Conservation (phyloP, 2,797 vertebrate species). For the Melanotaenia nigrans region DNA sequence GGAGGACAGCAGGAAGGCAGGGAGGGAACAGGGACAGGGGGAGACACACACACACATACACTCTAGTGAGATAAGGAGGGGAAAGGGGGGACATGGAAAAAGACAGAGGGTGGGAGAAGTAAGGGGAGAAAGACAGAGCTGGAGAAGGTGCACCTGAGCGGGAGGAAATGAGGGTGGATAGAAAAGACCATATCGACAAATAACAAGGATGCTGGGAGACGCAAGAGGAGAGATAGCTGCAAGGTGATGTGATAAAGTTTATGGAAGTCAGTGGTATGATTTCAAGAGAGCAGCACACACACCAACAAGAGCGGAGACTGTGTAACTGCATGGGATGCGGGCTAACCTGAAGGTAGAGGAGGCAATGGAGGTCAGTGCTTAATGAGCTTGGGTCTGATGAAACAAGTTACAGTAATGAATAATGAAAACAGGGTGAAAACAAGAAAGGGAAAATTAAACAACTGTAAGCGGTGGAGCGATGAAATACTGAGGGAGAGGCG, state of each 20-base stretch:
- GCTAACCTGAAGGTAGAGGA: slow-evolving; percentile 53
- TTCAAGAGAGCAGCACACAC: slow-evolving; percentile 38
- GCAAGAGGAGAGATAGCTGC: slow-evolving; percentile 49
- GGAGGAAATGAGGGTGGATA: slow-evolving; percentile 38
- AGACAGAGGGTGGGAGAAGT: slow-evolving; percentile 67
- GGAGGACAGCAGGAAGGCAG: slow-evolving; percentile 65
- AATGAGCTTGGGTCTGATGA: slow-evolving; percentile 69
- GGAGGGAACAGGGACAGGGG: slow-evolving; percentile 69
- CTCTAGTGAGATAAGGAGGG: slow-evolving; percentile 79
- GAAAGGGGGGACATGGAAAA: slow-evolving; percentile 69
- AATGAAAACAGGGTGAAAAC: slow-evolving; percentile 65
- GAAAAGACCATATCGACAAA: slow-evolving; percentile 59
- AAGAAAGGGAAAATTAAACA: slow-evolving; percentile 46
- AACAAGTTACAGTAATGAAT: slow-evolving; percentile 68
- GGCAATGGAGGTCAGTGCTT: slow-evolving; percentile 58
- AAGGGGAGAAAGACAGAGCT: slow-evolving; percentile 65
- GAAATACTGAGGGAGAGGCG: slow-evolving; percentile 20
- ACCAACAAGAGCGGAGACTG: slow-evolving; percentile 23
- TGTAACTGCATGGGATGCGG: slow-evolving; percentile 31
- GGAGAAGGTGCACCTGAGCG: slow-evolving; percentile 55
- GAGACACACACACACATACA: slow-evolving; percentile 78
- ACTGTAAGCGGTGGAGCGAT: slow-evolving; percentile 30
- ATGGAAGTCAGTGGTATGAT: slow-evolving; percentile 47
- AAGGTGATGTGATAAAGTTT: slow-evolving; percentile 63
- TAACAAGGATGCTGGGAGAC: slow-evolving; percentile 49